Conservation (phyloP, 2,797 vertebrate genomes). For the Carduelis carduelis region DNA sequence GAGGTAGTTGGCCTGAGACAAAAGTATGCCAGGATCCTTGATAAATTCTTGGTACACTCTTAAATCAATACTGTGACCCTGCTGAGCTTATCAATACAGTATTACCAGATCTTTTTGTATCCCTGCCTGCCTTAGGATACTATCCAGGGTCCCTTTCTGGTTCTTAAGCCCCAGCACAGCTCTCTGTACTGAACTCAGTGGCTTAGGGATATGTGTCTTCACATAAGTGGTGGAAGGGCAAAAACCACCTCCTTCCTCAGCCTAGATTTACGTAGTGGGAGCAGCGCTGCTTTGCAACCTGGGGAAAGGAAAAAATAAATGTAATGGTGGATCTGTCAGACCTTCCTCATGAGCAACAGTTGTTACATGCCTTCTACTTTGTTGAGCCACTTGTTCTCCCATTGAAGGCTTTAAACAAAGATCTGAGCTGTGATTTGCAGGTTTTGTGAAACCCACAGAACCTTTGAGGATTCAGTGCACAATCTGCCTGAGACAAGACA, state of each 20-base stretch:
- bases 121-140: background rate
- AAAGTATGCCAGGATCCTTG: background rate
- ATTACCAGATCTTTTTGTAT: background rate
- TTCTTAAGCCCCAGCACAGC: background rate
- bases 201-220: background rate
- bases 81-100: background rate
- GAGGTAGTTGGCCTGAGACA: background rate
- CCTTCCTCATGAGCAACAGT: background rate
- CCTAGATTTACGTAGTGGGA: background rate
- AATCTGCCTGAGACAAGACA: background rate
- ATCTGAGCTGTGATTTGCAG: background rate
- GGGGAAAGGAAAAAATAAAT: background rate
- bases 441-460: background rate
- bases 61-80: background rate
- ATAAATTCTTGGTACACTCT: fast-evolving
- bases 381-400: background rate
- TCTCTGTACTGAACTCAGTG: background rate
- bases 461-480: background rate
- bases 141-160: background rate
- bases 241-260: background rate
- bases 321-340: background rate
- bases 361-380: background rate
- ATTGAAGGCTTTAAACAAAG: background rate
- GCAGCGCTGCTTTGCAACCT: background rate
- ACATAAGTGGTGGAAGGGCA: background rate